Conservation (phyloP, 2,888 invertebrate species). For the Copidosoma aretas region DNA sequence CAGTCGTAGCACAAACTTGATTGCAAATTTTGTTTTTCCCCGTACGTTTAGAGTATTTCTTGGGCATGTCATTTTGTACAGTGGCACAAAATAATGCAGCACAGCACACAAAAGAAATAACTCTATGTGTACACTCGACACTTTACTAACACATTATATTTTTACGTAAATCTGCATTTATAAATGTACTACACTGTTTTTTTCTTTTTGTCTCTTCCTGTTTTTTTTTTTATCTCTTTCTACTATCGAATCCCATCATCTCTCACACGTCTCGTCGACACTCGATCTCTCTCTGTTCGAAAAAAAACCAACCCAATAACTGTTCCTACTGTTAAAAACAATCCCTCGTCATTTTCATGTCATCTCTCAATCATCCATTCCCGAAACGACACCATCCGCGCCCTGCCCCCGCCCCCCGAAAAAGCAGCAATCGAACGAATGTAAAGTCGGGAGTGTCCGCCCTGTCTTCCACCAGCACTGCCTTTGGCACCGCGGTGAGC, state of each 20-base stretch:
- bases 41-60: constrained; percentile 20
- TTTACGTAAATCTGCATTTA: constrained; percentile 52
- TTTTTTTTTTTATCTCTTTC: constrained; percentile 51
- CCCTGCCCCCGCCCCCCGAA: constrained; percentile 33
- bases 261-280: constrained; percentile 29
- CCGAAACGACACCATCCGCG: constrained; percentile 43
- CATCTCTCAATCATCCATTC: not conserved
- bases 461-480: constrained; percentile 84
- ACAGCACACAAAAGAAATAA: constrained; percentile 22
- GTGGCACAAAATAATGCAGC: constrained; percentile 17
- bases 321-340: not conserved
- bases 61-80: constrained; percentile 26
- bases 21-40: not conserved
- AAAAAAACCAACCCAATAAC: not conserved
- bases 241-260: constrained; percentile 32
- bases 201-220: constrained; percentile 61
- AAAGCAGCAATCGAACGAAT: constrained; percentile 82
- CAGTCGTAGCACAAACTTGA: not conserved
- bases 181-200: constrained; percentile 61
- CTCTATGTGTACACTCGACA: constrained; percentile 12
- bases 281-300: constrained; percentile 23
- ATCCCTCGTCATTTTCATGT: not conserved
- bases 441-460: constrained; percentile 88
- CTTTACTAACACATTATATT: constrained; percentile 36
- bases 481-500: constrained; percentile 84